Conservation (phyloP, 2,113 vertebrate genomes). For the Indri indri region DNA sequence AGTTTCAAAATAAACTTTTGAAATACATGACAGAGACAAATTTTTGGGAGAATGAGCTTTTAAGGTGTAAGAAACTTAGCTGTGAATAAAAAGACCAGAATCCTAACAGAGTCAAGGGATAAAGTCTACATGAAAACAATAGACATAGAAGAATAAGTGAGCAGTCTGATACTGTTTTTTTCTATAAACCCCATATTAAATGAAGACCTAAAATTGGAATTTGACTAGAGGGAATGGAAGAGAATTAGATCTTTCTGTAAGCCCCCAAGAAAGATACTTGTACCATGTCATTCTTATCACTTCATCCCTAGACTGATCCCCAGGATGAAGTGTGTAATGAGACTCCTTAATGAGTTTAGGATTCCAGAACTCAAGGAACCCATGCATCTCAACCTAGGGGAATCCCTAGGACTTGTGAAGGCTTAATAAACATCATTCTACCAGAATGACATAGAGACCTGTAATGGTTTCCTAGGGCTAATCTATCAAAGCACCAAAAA, state of each 20-base stretch:
- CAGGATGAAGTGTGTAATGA: not conserved
- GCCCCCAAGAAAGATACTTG: not conserved
- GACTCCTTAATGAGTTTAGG: not conserved
- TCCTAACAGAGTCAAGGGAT: not conserved
- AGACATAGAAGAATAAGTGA: not conserved
- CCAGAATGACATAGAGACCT: not conserved
- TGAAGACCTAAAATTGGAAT: not conserved
- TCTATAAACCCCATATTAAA: not conserved
- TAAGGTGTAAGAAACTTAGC: not conserved
- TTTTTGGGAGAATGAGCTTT: not conserved
- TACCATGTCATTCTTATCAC: not conserved
- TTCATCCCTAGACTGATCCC: not conserved
- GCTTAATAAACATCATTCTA: not conserved
- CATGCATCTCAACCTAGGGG: not conserved
- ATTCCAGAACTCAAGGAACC: not conserved
- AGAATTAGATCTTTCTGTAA: not conserved
- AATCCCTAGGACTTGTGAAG: not conserved
- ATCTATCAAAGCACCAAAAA: not conserved
- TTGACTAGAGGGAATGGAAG: not conserved
- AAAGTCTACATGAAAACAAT: not conserved
- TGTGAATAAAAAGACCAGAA: conserved; percentile 18
- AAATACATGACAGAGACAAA: not conserved
- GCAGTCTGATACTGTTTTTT: not conserved
- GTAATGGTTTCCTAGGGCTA: not conserved
- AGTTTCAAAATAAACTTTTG: conserved; percentile 7